Base-by-base conservation (phyloP, 2,888 invertebrate species). In the Cordilura impudica region DNA sequence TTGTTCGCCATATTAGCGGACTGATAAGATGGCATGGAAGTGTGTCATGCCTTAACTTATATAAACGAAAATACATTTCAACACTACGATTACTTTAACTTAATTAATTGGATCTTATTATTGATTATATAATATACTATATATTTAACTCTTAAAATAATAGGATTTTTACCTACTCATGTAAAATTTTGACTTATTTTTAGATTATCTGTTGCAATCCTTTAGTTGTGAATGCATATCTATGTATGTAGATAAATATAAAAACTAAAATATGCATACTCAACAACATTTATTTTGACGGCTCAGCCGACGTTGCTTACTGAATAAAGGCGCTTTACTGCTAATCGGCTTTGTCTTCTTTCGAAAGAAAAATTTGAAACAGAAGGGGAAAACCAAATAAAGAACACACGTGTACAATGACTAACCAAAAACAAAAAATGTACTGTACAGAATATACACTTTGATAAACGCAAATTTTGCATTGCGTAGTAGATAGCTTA, bases 401-500 rank as follows among this genome's bases (percentile, higher is more conserved):
- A 45, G 16, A 26, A 26, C 26, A 26, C 26, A 45, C 14, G 45
- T 16, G 45, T 16, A 45, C 45, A 45, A 45, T 16, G 8, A 45
- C 7, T 45, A 14, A 19, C 4, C 45, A 45, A n/a, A 45, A 45
- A 14, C 14, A 18, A 47, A 19, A 47, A 47, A 47, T 12, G 16
- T 47, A 47, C 5, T 29, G 29, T 29, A 29, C 29, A 29, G 29
- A 4, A 29, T 29, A 29, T 29, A n/a, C n/a, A n/a, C n/a, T n/a
- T n/a, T n/a, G n/a, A n/a, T n/a, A n/a, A n/a, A n/a, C n/a, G 43
- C 16, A 43, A 14, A 19, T 49, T 49, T 49, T 19, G 21, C 49
- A 49, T 49, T 49, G 21, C 49, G 49, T 49, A 19, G 49, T 49
- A 49, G 49, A 19, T 49, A 21, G 49, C 49, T 49, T 49, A 19